Evolutionary conservation across 2,113 vertebrate species (phyloP), one percentile per base, ranked within the genome.

Genomic region (Anguilla japonica): DNA sequence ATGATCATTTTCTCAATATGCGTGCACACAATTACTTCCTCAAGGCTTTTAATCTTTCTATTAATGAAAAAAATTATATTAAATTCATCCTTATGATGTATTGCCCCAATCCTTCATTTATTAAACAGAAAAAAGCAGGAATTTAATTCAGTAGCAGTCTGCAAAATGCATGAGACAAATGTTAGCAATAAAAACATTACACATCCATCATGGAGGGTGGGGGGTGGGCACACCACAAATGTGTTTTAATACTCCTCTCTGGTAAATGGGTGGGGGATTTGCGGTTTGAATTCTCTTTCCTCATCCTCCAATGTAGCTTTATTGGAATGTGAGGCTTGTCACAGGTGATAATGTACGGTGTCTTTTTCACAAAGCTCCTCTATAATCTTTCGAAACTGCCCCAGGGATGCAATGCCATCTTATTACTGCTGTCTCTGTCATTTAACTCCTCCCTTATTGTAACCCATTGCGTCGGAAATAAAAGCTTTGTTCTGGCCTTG

Each of bases 341-440:
- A 53, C 46, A 15, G 75, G 75, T 46, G 53, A 41, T 80, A 85
- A 85, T 85, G 79, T 85, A 57, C 26, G 80, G 6, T 85, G 75
- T 41, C 84, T 78, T 40, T 79, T 50, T 40, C 50, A 57, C 84
- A 79, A 53, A 81, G 60, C 79, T 85, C 75, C 20, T 79, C 86
- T 80, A 53, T 87, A 86, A 90, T 90, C 83, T 88, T 63, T 71
- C 84, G 60, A 87, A 90, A 86, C 84, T 88, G 11, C 78, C 87
- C 87, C 78, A 75, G 81, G 84, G 90, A 90, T 92, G 91, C 93
- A 93, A 92, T 94, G 94, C 92, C 89, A 86, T 86, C 89, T 93
- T 91, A 95, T 94, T 95, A 91, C 90, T 90, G 46, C 85, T 91
- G 92, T 91, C 91, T 92, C 34, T 34, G 41, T 90, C 94, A 91